A percentile compares a stretch with the other conserved stretches of the same genome.
phyloP scores from a whole-genome alignment of 1,140 invertebrate genomes.

The Trypoxylus dichotomus region DNA sequence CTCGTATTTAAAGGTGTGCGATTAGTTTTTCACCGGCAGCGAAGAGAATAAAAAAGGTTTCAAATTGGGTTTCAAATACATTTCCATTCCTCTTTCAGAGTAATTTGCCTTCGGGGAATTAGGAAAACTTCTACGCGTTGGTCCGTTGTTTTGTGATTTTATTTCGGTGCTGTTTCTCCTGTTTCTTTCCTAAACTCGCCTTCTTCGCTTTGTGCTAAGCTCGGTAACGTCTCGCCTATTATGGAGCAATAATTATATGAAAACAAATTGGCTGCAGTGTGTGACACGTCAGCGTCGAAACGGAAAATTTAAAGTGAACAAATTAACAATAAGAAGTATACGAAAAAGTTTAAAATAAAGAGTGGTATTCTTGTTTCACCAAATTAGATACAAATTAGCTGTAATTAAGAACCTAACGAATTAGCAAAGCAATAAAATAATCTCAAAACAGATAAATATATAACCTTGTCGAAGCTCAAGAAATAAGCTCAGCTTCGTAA shows the following conservation, averaged over 20 bases:
- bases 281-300: background rate
- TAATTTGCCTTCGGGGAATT: conserved; percentile 37
- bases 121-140: conserved; percentile 22
- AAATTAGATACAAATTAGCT: too few relatives aligned
- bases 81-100: conserved; percentile 41
- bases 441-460: too few relatives aligned
- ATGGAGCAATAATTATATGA: conserved; percentile 6
- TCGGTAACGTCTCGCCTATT: background rate
- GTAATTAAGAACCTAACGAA: too few relatives aligned
- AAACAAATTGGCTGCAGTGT: background rate
- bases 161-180: background rate
- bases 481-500: too few relatives aligned
- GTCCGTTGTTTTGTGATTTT: conserved; percentile 2
- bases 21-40: conserved; percentile 49
- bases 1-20: conserved; percentile 50
- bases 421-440: too few relatives aligned
- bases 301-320: conserved; percentile 17
- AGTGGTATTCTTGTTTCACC: too few relatives aligned
- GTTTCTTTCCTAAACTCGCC: background rate
- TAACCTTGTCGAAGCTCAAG: too few relatives aligned
- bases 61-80: conserved; percentile 50
- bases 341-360: too few relatives aligned
- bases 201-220: too few relatives aligned
- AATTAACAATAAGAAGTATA: background rate
- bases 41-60: conserved; percentile 40